Evolutionary conservation across 2,113 vertebrate species (phyloP), one percentile per base, ranked within the genome.

Genomic region (Tor tambroides): DNA sequence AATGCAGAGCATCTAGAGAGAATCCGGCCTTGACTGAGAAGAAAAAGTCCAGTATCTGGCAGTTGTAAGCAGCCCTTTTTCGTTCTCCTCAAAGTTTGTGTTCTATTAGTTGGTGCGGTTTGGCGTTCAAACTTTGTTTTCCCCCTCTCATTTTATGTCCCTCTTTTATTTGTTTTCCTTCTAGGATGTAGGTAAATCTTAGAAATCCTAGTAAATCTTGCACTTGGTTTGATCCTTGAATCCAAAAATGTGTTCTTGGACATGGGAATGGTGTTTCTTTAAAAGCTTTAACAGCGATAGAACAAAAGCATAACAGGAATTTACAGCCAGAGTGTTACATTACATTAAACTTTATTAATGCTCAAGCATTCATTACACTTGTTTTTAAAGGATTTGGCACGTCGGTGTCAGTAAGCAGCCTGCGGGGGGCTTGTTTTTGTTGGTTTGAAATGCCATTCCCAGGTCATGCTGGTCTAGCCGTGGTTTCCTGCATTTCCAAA

Each of bases 1-100:
- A 90, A 35, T 91, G 1, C 91, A 99, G 98, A 86, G 97, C 97
- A 43, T 99, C 98, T 11, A 96, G 97, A 92, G 98, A 99, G 92
- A 99, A 96, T 89, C 97, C 98, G 89, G 89, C 95, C 87, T 95
- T 98, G 92, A 95, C 96, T 69, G 98, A 99, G 92, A 99, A 99
- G 94, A 99, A 99, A 94, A 97, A 97, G 88, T 99, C 98, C 89
- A 99, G 97, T 92, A 97, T 99, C 91, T 99, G 98, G 98, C 98
- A 99, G 87, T 99, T 99, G 98, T 99, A 95, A 98, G 98, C 96
- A 90, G n/a, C 38, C 14, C 78, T 51, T 38, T 17, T 19, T 77
- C 86, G 54, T 80, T 81, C 87, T 65, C 51, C 28, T 32, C 32
- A 84, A 23, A 49, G 10, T 41, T 69, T 54, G 6, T 32, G 81